Evolutionary conservation across 2,797 vertebrate genomes (phyloP).

Genomic region (Pseudomugil tenellus): DNA sequence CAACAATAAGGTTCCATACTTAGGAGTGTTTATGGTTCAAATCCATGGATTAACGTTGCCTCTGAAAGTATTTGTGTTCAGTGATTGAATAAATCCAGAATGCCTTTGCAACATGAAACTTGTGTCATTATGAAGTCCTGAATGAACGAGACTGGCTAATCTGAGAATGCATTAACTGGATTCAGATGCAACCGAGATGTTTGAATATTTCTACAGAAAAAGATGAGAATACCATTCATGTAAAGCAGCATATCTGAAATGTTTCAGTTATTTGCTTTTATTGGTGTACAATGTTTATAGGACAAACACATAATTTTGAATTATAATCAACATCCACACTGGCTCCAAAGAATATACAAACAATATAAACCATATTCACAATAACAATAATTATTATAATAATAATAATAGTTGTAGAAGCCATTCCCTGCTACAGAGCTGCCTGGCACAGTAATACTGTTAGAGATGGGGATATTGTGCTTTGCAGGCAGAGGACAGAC

Average conservation of each 20-base stretch:
- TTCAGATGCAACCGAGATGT: too few species aligned
- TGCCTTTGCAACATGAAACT: too few species aligned
- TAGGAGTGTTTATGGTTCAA: too few species aligned
- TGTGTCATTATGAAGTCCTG: neutral
- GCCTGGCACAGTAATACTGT: conserved; percentile 89
- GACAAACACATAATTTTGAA: conserved; percentile 14
- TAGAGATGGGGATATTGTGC: conserved; percentile 76
- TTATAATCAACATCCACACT: conserved; percentile 4
- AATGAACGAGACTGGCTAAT: neutral
- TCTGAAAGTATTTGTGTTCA: too few species aligned
- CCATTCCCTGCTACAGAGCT: conserved; percentile 76
- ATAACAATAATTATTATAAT: conserved; percentile 22
- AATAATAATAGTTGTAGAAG: conserved; percentile 11
- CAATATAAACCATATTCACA: conserved; percentile 5
- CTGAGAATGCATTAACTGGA: neutral
- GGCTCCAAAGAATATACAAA: conserved; percentile 29
- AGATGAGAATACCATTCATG: too few species aligned
- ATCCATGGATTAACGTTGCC: too few species aligned
- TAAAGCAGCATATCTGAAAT: too few species aligned
- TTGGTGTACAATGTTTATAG: conserved; percentile 18
- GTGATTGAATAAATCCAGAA: too few species aligned
- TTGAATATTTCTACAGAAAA: too few species aligned
- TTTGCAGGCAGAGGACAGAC: conserved; percentile 68
- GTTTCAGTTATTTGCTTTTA: neutral
- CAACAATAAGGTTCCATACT: too few species aligned